Evolutionary conservation across 2,113 vertebrate genomes (phyloP), one percentile per base, ranked within the genome.

Genomic region (Pachypanchax playfairii): DNA sequence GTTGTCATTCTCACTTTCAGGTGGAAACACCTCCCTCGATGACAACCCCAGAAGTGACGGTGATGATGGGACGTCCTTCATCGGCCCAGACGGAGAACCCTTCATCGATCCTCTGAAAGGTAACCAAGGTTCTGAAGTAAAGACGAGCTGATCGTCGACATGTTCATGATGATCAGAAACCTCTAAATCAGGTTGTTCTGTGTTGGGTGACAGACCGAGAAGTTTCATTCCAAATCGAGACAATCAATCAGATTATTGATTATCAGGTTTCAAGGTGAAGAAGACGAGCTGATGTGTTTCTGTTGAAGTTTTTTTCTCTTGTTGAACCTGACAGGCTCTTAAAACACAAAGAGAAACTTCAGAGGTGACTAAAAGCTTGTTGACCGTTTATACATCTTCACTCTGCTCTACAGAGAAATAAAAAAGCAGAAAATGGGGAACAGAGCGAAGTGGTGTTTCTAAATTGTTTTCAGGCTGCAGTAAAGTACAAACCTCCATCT

Each of bases 91-190:
- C 44, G 97, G 95, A 62, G 89, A 92, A 63, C 89, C 93, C 64
- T 98, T 94, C 82, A 89, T 96, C 60, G 93, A 91, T 2, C 93
- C 97, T 52, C 90, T 99, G 71, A 98, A 98, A 96, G 96, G 97
- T 99, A 94, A 59, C 11, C n/a, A n/a, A n/a, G n/a, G n/a, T n/a
- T n/a, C n/a, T n/a, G n/a, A n/a, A n/a, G n/a, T n/a, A n/a, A n/a
- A n/a, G n/a, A n/a, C n/a, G n/a, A n/a, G n/a, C n/a, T n/a, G n/a
- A n/a, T n/a, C n/a, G n/a, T n/a, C n/a, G n/a, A n/a, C n/a, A n/a
- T n/a, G n/a, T n/a, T n/a, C n/a, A n/a, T n/a, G n/a, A n/a, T n/a
- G n/a, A n/a, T n/a, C n/a, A n/a, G n/a, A n/a, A n/a, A n/a, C n/a
- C n/a, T n/a, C n/a, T n/a, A n/a, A n/a, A n/a, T n/a, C n/a, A 29